These are phyloP conservation scores for Scomber scombrus DNA, from an alignment of 2,113 vertebrate species.

Conservation along the genomic window DNA sequence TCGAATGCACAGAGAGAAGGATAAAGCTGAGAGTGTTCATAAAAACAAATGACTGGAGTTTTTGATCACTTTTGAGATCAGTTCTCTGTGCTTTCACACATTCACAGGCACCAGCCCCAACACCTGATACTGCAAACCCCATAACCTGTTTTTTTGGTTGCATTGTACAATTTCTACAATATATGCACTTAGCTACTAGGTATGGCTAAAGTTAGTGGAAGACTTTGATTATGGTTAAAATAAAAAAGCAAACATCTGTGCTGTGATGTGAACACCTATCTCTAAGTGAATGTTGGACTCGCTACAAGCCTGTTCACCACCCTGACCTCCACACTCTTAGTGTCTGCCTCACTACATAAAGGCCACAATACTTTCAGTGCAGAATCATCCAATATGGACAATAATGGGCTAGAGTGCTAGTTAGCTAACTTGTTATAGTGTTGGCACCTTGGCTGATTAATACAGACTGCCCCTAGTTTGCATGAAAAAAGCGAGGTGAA, in stretches of 20 bases:
- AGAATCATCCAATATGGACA: neutral
- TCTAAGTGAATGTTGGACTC: no score
- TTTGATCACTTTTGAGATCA: neutral
- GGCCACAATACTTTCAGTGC: neutral
- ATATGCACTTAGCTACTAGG: neutral
- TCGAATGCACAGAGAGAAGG: neutral
- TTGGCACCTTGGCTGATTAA: no score
- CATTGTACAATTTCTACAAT: neutral
- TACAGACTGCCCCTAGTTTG: neutral
- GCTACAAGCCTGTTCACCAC: neutral
- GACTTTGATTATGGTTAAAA: neutral
- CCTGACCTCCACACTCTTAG: neutral
- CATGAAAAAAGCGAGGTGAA: slow-evolving; percentile 26
- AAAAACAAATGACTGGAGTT: neutral
- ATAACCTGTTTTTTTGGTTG: neutral
- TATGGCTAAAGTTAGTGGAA: neutral
- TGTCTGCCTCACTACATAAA: neutral
- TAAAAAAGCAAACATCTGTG: neutral
- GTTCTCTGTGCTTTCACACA: neutral
- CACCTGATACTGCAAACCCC: neutral
- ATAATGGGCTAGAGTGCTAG: neutral
- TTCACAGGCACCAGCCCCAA: neutral
- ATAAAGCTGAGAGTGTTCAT: slow-evolving; percentile 9
- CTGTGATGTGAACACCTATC: neutral
- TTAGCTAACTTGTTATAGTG: neutral